Conservation (phyloP, 2,113 vertebrate genomes). For the Festucalex cinctus region DNA sequence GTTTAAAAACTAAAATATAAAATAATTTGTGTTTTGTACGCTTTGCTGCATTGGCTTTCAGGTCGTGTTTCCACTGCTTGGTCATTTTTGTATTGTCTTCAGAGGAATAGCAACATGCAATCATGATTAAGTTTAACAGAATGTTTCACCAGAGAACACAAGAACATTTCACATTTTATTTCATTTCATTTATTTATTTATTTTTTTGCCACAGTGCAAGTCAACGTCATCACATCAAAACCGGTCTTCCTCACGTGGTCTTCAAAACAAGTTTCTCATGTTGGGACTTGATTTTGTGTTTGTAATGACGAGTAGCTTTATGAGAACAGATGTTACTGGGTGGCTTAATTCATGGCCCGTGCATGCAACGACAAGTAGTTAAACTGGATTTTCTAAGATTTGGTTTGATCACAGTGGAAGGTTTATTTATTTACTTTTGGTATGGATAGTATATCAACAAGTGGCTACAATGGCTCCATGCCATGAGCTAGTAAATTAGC, state of each 20-base stretch:
- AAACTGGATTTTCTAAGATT: background rate
- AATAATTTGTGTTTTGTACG: no score
- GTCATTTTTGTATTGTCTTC: no score
- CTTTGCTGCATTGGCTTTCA: no score
- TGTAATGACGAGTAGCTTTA: background rate
- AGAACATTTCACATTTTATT: background rate
- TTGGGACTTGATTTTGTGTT: background rate
- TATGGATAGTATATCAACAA: no score
- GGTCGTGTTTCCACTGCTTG: no score
- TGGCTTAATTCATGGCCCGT: background rate
- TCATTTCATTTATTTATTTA: background rate
- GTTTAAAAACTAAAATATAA: no score
- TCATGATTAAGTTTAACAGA: background rate
- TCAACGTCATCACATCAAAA: background rate
- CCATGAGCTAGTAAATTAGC: no score
- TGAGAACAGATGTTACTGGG: background rate
- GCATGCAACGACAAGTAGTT: background rate
- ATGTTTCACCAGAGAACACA: background rate
- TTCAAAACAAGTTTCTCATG: background rate
- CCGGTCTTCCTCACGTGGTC: background rate
- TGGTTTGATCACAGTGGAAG: slow-evolving; percentile 28
- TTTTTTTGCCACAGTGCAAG: background rate
- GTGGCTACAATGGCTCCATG: no score
- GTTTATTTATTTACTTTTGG: slow-evolving; percentile 4
- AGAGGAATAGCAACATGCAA: background rate